Evolutionary conservation across 2,888 invertebrate genomes (phyloP), one percentile per base, ranked within the genome.

Genomic region (Erebia palarica): DNA sequence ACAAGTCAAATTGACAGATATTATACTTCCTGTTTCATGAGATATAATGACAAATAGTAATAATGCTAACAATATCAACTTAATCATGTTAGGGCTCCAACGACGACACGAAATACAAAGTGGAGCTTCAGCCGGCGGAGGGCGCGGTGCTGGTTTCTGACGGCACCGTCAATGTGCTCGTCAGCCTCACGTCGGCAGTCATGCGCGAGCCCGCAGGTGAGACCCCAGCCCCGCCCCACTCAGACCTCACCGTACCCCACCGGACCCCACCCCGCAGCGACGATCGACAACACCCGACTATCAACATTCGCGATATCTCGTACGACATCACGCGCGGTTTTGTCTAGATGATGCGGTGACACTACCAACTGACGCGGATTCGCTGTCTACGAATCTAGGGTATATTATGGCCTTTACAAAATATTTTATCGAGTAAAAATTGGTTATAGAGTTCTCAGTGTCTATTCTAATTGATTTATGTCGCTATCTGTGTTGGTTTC

Each of bases 161-260:
- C 81, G 96, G 96, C 73, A 91, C 94, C 66, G 96, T 97, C 71
- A 94, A 95, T 68, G 98, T 99, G 76, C 96, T 96, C 76, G 97
- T 99, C 75, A 97, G 97, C 75, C 94, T 99, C 75, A 99, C 99
- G 66, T 98, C 99, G 76, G 98, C 98, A 63, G 94, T 98, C 68
- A 96, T 99, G 95, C 95, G 99, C 74, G 98, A 98, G 88, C 95
- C 96, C 88, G 80, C 87, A 77, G 95, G 95, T 95, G 82, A 92
- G 87, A 78, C 65, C 11, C 55, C 68, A 44, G n/a, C 58, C 27
- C 65, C 44, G 61, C 8, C 69, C 60, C 36, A 78, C 61, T 9
- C 51, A 1, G 3, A 60, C 49, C 63, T 42, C 63, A 21, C 65
- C 27, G 21, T 1, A 9, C n/a, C n/a, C n/a, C n/a, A n/a, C 70